Base-by-base conservation (phyloP, 92 coral and sea anemone genomes). In the Porites evermanni region DNA sequence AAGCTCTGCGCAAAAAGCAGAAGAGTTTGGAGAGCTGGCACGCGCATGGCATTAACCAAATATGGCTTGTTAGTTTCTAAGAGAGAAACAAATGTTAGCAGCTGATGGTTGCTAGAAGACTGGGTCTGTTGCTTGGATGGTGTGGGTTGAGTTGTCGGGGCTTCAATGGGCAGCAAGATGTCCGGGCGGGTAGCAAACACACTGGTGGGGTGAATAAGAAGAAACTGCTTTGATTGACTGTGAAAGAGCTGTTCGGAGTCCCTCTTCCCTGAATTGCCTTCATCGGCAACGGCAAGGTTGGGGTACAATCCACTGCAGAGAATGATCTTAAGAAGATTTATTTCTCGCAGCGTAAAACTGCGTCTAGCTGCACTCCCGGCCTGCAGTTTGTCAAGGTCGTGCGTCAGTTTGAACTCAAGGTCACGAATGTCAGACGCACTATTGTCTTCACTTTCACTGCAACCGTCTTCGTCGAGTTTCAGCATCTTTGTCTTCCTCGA, bases 211-310 rank as follows among this genome's bases (percentile, higher is more conserved):
- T 95, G 99, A 68, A 97, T 87, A 44, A 93, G 90, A 59, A 97
- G 86, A 58, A 82, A 95, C 24, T 94, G 96, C 82, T 97, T 97
- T 16, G 83, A 72, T 72, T 91, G 89, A 14, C 97, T 93, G 84
- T 97, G 99, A 91, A 97, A 97, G 60, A 93, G 79, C 74, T 97
- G 97, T n/a, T 97, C 99, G 13, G 99, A 91, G 80, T 95, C 99
- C 56, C 95, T 79, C 78, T 97, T 97, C 80, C 92, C 90, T 18
- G 92, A 79, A 80, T 97, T 97, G 24, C 91, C 84, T 61, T 97
- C 99, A 76, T 97, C 99, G 12, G 97, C 90, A 18, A 95, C 81
- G n/a, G 99, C 95, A 12, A 97, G 84, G 78, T 97, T 95, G 12
- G 99, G 99, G 78, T 97, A 97, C 60, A 97, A 82, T 53, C 99